Evolutionary conservation across 37 sponge, comb jelly and placozoan species (phyloP).

Genomic region (Agelas oroides): DNA sequence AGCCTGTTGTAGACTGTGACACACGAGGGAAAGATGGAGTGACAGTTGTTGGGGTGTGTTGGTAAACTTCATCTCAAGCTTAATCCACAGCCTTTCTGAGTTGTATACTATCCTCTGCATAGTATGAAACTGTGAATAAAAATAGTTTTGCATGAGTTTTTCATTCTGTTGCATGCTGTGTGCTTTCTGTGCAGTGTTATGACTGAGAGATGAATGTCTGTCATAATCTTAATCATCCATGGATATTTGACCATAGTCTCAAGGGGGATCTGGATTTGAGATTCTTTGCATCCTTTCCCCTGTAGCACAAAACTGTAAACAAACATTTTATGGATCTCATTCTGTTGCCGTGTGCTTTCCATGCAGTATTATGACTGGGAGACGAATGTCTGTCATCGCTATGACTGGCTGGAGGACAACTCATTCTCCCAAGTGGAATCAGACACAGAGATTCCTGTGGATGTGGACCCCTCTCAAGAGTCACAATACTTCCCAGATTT

Average conservation of each 20-base stretch:
- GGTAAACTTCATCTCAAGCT: not conserved
- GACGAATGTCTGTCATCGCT: constrained; percentile 61
- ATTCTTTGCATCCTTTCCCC: too few relatives aligned
- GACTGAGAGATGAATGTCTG: constrained; percentile 79
- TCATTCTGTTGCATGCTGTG: not conserved
- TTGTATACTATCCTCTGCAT: too few relatives aligned
- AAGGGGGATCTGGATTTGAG: constrained; percentile 51
- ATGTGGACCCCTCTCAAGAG: constrained; percentile 41
- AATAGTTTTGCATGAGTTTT: not conserved
- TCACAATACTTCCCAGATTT: constrained; percentile 56
- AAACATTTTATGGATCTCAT: not conserved
- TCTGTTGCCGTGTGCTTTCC: not conserved
- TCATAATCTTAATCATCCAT: constrained; percentile 46
- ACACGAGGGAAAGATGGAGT: constrained; percentile 74
- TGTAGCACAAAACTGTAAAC: too few relatives aligned
- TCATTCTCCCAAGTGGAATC: constrained; percentile 45
- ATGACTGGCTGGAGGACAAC: constrained; percentile 61
- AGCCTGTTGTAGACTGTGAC: constrained; percentile 77
- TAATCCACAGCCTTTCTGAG: too few relatives aligned
- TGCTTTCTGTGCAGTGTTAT: constrained; percentile 64
- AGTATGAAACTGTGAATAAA: too few relatives aligned
- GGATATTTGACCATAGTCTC: constrained; percentile 37
- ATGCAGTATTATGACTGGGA: constrained; percentile 86
- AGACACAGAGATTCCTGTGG: constrained; percentile 56
- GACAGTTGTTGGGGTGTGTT: constrained; percentile 61